Evolutionary conservation across 2,113 vertebrate species (phyloP).

Genomic region (Oenanthe oenanthe): DNA sequence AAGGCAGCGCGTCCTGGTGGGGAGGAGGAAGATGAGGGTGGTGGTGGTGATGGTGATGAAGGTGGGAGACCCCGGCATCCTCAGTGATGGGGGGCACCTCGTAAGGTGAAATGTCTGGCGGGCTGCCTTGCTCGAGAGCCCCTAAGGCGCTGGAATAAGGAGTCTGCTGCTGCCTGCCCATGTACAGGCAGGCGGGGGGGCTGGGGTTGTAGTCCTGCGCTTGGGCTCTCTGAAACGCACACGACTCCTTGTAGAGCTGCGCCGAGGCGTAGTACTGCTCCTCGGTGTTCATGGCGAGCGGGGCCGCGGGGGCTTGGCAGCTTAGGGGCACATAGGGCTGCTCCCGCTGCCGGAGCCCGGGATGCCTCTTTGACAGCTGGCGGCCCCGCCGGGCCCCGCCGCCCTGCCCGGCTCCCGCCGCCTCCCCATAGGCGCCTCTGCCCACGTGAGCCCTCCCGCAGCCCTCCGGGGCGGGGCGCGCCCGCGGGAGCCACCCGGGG

Average conservation of each 20-base stretch:
- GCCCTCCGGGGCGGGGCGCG: conserved; percentile 58
- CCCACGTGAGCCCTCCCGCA: conserved; percentile 73
- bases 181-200: conserved; percentile 93
- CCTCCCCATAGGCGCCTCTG: conserved; percentile 69
- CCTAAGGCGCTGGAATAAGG: conserved; percentile 77
- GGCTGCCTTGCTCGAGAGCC: conserved; percentile 82
- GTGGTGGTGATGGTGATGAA: conserved; percentile 81
- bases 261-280: conserved; percentile 87
- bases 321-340: conserved; percentile 31
- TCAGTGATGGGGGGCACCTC: conserved; percentile 85
- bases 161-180: conserved; percentile 83
- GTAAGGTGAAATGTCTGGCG: conserved; percentile 87
- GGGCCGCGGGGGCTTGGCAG: neutral
- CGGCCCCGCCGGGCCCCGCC: neutral
- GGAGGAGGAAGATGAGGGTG: conserved; percentile 75
- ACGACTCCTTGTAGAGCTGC: conserved; percentile 93
- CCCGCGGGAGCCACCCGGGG: conserved; percentile 26
- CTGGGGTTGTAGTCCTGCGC: conserved; percentile 85
- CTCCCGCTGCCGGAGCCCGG: neutral
- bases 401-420: neutral
- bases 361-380: conserved; percentile 77
- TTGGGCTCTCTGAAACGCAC: conserved; percentile 86
- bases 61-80: conserved; percentile 80
- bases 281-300: conserved; percentile 89
- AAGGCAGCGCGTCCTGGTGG: conserved; percentile 78